Evolutionary conservation across 92 coral and sea anemone species (phyloP).

Genomic region (Parazoanthus atlanticus): DNA sequence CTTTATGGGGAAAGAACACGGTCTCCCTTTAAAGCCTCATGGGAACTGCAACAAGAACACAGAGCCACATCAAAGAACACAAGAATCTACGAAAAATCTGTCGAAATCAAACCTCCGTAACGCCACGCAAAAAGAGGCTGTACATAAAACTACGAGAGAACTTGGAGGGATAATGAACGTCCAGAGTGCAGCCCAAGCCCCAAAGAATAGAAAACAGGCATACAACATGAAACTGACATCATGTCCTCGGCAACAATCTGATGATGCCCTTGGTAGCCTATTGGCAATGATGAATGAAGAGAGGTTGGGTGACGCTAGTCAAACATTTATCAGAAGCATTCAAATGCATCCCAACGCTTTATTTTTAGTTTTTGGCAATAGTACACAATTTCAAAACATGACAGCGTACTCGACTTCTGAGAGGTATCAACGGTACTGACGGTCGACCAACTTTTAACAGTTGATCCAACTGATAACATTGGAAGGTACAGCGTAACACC

Average conservation of each 20-base stretch:
- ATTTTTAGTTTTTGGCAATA: not conserved
- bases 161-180: not conserved
- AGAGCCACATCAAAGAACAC: not conserved
- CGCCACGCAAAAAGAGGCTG: not conserved
- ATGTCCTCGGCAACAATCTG: not conserved
- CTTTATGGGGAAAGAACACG: too few relatives aligned
- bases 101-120: not conserved
- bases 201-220: not conserved
- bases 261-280: not conserved
- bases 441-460: too few relatives aligned
- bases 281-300: not conserved
- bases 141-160: not conserved
- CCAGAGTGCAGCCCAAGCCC: not conserved
- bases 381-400: conserved; percentile 54
- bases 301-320: not conserved
- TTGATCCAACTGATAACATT: conserved; percentile 57
- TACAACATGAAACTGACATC: not conserved
- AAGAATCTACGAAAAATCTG: not conserved
- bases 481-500: conserved; percentile 53
- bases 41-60: not conserved
- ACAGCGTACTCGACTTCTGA: conserved; percentile 56
- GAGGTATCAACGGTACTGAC: conserved; percentile 46
- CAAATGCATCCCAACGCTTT: not conserved
- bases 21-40: not conserved
- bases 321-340: not conserved